Conservation (phyloP, 2,888 invertebrate genomes). For the Glyphotaelius pellucidus region DNA sequence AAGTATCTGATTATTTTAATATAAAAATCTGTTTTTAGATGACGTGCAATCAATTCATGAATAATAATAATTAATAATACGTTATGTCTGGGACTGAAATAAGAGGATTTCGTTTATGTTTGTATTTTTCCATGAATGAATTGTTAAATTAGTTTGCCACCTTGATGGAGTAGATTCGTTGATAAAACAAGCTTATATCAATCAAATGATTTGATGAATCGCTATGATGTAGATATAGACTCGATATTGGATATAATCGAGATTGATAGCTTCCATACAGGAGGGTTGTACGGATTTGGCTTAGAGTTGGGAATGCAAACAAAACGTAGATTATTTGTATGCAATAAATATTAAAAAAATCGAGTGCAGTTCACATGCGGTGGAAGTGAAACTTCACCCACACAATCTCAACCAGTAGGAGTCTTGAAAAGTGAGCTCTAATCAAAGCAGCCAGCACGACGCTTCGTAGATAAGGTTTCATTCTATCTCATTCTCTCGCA, state of each 20-base stretch:
- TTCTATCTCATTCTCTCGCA: too few species aligned
- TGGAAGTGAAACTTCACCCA: too few species aligned
- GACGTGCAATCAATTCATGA: not conserved
- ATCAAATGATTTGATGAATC: not conserved
- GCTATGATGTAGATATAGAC: not conserved
- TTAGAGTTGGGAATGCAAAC: too few species aligned
- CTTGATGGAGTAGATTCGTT: not conserved
- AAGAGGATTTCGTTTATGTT: not conserved
- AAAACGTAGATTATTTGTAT: too few species aligned
- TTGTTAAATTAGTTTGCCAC: not conserved
- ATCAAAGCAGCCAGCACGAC: too few species aligned
- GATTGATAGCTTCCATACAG: not conserved
- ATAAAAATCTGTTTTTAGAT: not conserved
- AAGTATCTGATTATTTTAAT: not conserved
- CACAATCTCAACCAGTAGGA: too few species aligned
- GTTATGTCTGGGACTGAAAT: not conserved
- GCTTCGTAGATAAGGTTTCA: too few species aligned
- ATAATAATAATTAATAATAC: not conserved
- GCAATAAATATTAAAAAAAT: too few species aligned
- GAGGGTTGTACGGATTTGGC: too few species aligned
- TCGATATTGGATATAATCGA: not conserved
- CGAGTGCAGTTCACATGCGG: too few species aligned
- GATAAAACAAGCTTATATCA: not conserved
- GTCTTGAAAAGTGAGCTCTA: too few species aligned
- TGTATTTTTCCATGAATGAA: not conserved